phyloP scores from a whole-genome alignment of 2,113 vertebrate species.

The Equus quagga region DNA sequence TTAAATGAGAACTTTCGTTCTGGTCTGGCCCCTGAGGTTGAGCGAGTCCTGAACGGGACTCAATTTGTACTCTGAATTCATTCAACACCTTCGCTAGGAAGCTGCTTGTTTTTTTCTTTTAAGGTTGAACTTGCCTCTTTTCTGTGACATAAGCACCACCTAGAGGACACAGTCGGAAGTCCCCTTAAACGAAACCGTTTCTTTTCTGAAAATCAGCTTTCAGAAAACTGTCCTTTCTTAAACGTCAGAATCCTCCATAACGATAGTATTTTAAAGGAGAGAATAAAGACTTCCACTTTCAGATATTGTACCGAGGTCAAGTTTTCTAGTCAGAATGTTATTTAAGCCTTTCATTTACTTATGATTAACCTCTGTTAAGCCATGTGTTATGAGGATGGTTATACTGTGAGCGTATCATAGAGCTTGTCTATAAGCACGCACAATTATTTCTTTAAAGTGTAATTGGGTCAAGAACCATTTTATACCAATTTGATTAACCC shows the following conservation, averaged over 20 bases:
- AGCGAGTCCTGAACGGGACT: background rate
- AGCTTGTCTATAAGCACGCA: background rate
- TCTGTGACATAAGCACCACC: conserved; percentile 66
- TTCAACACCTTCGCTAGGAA: background rate
- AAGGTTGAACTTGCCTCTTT: background rate
- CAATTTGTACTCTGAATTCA: conserved; percentile 22
- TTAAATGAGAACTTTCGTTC: background rate
- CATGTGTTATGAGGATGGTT: background rate
- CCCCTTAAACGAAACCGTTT: background rate
- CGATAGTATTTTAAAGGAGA: background rate
- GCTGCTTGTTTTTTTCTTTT: background rate
- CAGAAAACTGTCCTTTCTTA: background rate
- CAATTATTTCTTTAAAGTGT: background rate
- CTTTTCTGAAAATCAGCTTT: background rate
- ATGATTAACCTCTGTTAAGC: background rate
- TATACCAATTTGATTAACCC: background rate
- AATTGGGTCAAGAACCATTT: background rate
- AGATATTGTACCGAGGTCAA: background rate
- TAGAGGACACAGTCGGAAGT: conserved; percentile 54
- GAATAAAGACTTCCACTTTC: background rate
- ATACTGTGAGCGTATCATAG: background rate
- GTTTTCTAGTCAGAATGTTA: background rate
- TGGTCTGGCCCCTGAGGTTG: background rate
- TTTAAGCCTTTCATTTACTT: background rate
- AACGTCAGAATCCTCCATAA: background rate